Percentiles rank a stretch among this genome's conserved stretches.
These are phyloP conservation scores for Pygoscelis adeliae DNA, from an alignment of 2,113 vertebrate species.

Conservation along the genomic window DNA sequence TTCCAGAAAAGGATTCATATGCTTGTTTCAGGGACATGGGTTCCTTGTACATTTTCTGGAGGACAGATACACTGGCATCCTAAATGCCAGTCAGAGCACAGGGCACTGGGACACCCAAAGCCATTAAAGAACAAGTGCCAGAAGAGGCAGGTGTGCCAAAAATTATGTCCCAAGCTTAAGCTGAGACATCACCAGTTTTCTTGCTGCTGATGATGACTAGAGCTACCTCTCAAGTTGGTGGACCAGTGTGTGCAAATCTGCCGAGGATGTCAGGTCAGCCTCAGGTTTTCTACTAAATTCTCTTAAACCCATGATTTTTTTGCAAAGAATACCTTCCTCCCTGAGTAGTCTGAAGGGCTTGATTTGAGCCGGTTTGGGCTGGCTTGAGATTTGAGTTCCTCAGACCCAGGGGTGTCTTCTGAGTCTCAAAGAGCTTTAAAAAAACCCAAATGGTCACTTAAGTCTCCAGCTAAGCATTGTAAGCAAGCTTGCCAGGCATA, in stretches of 20 bases:
- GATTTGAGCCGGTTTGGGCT: background rate
- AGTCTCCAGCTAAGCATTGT: background rate
- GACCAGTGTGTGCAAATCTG: background rate
- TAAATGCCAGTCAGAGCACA: background rate
- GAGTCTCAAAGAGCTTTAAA: background rate
- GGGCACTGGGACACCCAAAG: background rate
- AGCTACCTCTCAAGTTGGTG: background rate
- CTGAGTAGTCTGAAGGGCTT: background rate
- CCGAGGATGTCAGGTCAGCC: background rate
- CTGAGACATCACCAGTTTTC: background rate
- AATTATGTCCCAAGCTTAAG: background rate
- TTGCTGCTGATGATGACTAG: background rate
- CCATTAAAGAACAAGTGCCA: background rate
- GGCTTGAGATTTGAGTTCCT: background rate
- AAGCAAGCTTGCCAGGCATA: background rate
- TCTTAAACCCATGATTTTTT: background rate
- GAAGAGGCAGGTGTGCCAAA: background rate
- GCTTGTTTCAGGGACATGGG: accelerated
- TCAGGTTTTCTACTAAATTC: background rate
- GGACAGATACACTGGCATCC: background rate
- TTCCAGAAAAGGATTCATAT: background rate
- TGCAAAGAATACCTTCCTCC: background rate
- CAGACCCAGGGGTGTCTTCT: background rate
- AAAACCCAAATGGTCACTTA: background rate
- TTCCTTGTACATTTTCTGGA: background rate